Base-by-base conservation (phyloP, 2,797 vertebrate genomes). In the Lagodon rhomboides region DNA sequence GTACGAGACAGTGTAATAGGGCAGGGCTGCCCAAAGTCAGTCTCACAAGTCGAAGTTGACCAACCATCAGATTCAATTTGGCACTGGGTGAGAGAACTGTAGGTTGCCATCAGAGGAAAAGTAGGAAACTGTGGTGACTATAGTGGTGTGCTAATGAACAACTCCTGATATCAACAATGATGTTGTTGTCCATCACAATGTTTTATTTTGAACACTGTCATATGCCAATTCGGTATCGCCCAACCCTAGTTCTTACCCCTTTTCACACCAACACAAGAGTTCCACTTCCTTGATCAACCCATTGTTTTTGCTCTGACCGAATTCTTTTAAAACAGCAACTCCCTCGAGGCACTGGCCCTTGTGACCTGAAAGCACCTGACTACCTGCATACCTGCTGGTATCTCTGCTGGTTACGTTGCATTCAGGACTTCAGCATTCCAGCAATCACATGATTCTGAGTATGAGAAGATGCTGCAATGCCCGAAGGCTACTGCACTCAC, bases 401-500 rank as follows among this genome's bases (percentile, higher is more conserved):
- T 82, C 64, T 34, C 66, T 75, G 43, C 67, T 70, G 60, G 71
- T 34, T 59, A 18, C 30, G 43, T 61, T 68, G 72, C 65, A 80
- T 84, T 72, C 51, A 67, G 41, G 60, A 86, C 86, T 83, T 91
- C 85, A 85, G 86, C 91, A 93, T 93, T 93, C 91, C 90, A 87
- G 58, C 23, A 67, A 75, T 92, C 93, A 92, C 86, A 92, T 91
- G 93, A 91, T 44, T 64, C 22, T 58, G 60, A 84, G 69, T 43
- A 13, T 18, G 56, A 51, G 43, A 82, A 66, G 64, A 77, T 46
- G 77, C 68, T 12, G 41, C 59, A 82, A 86, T 53, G 8, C 46
- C n/a, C 61, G 3, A 58, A 82, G 38, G 66, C 54, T 43, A 53
- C 71, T 30, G 62, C 46, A 43, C 65, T 80, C 62, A 69, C 22